phyloP scores from a whole-genome alignment of 2,113 vertebrate genomes.

The Acrocephalus arundinaceus region DNA sequence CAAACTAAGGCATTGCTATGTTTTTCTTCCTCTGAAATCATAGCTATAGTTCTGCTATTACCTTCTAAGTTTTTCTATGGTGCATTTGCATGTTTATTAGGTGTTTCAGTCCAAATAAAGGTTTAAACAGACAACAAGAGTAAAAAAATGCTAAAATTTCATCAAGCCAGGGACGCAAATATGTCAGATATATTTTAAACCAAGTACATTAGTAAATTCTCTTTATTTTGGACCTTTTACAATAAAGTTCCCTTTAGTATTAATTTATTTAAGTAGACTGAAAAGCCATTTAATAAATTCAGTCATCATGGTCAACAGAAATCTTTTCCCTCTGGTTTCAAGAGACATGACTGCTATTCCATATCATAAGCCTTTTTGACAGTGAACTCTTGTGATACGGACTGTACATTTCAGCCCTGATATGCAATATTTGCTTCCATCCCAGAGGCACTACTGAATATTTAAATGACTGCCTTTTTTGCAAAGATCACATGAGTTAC shows the following conservation, averaged over 20 bases:
- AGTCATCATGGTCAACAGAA: neutral
- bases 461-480: neutral
- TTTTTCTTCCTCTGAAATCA: neutral
- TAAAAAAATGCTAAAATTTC: neutral
- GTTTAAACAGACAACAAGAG: neutral
- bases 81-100: neutral
- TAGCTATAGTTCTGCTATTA: neutral
- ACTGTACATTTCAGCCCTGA: neutral
- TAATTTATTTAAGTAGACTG: neutral
- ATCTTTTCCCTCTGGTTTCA: neutral
- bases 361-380: neutral
- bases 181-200: neutral
- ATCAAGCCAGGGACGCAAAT: neutral
- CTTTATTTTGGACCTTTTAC: neutral
- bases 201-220: neutral
- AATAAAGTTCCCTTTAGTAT: neutral
- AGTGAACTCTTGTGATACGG: neutral
- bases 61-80: neutral
- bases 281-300: slow-evolving; percentile 9
- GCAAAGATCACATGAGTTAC: neutral
- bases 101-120: neutral
- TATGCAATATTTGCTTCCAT: neutral
- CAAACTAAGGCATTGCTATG: neutral
- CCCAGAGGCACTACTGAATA: neutral
- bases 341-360: neutral